Conservation (phyloP, 2,113 vertebrate species). For the Chascanopsetta lugubris region DNA sequence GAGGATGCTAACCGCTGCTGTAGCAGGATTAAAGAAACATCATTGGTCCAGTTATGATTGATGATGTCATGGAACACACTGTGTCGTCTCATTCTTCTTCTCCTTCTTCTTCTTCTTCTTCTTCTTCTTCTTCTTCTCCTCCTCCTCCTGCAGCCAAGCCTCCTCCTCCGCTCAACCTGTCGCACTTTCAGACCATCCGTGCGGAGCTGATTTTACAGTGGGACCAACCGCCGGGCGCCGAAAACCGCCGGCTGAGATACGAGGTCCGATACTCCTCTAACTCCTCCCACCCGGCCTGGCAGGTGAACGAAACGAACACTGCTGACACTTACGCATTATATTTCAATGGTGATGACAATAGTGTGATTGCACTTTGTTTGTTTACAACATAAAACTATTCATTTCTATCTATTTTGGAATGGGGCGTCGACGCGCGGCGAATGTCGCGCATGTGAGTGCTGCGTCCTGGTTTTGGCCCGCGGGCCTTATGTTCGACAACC, state of each 20-base stretch:
- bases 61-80: background rate
- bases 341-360: no score
- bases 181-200: slow-evolving; percentile 80
- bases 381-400: no score
- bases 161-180: slow-evolving; percentile 83
- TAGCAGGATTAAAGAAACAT: background rate
- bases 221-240: slow-evolving; percentile 60
- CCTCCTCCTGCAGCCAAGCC: slow-evolving; percentile 82
- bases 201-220: slow-evolving; percentile 85
- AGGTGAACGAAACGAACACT: no score
- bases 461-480: no score
- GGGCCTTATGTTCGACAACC: no score
- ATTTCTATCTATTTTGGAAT: no score
- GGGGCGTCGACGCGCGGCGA: no score
- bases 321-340: no score
- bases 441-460: no score
- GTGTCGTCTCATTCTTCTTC: background rate
- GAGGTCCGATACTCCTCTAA: slow-evolving; percentile 84
- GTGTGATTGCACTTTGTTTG: no score
- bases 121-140: background rate
- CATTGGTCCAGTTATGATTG: background rate
- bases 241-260: slow-evolving; percentile 74
- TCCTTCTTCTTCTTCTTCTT: background rate
- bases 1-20: background rate
- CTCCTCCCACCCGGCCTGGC: slow-evolving; percentile 54